phyloP scores from a whole-genome alignment of 2,113 vertebrate species.

The Nicator chloris region DNA sequence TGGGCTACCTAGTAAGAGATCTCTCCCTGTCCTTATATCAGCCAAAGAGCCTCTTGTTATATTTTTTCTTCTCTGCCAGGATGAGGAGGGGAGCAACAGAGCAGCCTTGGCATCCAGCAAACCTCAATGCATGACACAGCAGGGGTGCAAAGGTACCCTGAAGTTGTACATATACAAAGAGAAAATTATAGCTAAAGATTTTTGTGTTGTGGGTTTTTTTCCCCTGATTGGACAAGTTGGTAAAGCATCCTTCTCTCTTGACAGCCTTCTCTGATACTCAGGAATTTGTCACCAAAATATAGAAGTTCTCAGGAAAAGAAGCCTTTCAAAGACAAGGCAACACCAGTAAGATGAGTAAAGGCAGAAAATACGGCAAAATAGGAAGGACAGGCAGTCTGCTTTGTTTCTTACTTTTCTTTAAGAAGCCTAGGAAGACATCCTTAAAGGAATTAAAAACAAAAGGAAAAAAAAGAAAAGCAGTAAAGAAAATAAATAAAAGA shows the following conservation, averaged over 20 bases:
- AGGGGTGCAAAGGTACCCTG: not conserved
- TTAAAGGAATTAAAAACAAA: accelerated
- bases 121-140: accelerated
- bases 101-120: not conserved
- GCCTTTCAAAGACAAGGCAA: not conserved
- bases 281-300: not conserved
- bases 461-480: not conserved
- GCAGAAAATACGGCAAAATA: not conserved
- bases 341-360: not conserved
- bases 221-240: not conserved
- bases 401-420: not conserved
- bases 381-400: not conserved
- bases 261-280: not conserved
- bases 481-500: not conserved
- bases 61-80: not conserved
- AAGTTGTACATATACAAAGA: not conserved
- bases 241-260: not conserved
- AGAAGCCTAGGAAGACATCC: not conserved
- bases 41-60: not conserved
- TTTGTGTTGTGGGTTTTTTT: not conserved
- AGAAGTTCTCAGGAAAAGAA: not conserved
- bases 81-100: not conserved
- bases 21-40: not conserved
- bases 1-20: not conserved
- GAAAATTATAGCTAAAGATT: not conserved